Percentiles rank a stretch among this genome's conserved stretches.
phyloP scores from a whole-genome alignment of 1,140 invertebrate genomes.

The Leguminivora glycinivorella region DNA sequence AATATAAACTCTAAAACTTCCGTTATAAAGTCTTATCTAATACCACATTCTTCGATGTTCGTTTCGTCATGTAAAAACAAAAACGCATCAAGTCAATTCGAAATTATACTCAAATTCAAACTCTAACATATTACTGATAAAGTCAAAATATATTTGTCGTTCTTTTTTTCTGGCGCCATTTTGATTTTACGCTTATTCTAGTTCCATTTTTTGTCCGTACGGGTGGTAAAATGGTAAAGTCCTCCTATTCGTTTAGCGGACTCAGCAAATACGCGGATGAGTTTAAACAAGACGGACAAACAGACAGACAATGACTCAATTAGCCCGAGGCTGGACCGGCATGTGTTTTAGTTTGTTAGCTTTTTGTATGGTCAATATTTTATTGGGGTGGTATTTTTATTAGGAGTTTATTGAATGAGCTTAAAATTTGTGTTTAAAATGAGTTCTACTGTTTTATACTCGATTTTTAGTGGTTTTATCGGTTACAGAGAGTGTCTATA shows the following conservation, averaged over 20 bases:
- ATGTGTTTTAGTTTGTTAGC: constrained; percentile 31
- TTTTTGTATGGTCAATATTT: constrained; percentile 32
- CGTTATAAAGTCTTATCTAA: background rate
- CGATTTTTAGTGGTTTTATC: too few species aligned
- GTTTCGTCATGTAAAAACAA: background rate
- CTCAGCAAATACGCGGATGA: constrained; percentile 45
- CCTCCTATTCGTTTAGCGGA: constrained; percentile 54
- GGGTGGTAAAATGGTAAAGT: background rate
- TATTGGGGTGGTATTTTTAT: background rate
- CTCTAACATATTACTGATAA: background rate
- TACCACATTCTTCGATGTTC: background rate
- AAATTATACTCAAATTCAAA: background rate
- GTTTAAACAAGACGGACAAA: constrained; percentile 53
- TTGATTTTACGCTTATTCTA: background rate
- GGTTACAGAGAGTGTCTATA: too few species aligned
- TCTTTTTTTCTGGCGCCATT: background rate
- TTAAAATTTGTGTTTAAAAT: background rate
- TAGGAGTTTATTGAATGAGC: background rate
- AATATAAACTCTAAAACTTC: background rate
- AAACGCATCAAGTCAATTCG: background rate
- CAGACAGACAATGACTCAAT: constrained; percentile 48
- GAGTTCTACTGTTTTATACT: too few species aligned
- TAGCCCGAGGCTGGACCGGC: constrained; percentile 53
- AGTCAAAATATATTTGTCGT: background rate
- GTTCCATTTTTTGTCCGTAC: background rate